These are phyloP conservation scores for Rhinella marina DNA, from an alignment of 2,797 vertebrate species.

Conservation along the genomic window DNA sequence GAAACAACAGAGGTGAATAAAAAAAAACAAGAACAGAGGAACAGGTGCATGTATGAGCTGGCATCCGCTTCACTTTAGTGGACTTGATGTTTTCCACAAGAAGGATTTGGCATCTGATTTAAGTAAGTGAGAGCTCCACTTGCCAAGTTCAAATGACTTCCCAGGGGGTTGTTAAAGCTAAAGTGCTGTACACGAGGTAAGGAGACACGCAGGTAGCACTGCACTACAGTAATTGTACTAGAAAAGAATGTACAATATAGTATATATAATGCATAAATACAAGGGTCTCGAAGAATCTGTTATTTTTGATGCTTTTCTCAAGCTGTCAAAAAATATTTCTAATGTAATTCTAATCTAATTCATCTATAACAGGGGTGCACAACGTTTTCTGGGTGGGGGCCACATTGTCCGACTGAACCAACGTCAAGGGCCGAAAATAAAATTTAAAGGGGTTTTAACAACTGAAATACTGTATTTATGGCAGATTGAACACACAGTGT, in stretches of 20 bases:
- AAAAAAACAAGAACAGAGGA: neutral
- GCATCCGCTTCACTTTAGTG: neutral
- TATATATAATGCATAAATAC: neutral
- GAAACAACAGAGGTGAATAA: neutral
- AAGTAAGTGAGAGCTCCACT: slow-evolving; percentile 9
- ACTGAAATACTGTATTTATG: too few species aligned
- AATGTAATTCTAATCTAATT: too few species aligned
- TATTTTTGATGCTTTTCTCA: neutral
- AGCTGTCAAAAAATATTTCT: neutral
- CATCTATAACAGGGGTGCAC: too few species aligned
- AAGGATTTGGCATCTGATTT: slow-evolving; percentile 38
- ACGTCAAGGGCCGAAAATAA: too few species aligned
- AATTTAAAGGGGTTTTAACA: too few species aligned
- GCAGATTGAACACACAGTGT: too few species aligned
- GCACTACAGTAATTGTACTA: neutral
- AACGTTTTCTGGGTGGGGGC: too few species aligned
- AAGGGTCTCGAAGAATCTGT: neutral
- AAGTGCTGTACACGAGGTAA: neutral
- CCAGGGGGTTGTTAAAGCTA: slow-evolving; percentile 15
- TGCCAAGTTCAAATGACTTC: neutral
- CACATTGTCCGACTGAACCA: too few species aligned
- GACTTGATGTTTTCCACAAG: slow-evolving; percentile 20
- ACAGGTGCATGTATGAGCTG: slow-evolving; percentile 43
- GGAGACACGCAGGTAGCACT: neutral
- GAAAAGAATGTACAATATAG: neutral